Percentiles rank a stretch among this genome's conserved stretches.
Conservation (phyloP, 2,797 vertebrate species). For the Pitangus sulphuratus region DNA sequence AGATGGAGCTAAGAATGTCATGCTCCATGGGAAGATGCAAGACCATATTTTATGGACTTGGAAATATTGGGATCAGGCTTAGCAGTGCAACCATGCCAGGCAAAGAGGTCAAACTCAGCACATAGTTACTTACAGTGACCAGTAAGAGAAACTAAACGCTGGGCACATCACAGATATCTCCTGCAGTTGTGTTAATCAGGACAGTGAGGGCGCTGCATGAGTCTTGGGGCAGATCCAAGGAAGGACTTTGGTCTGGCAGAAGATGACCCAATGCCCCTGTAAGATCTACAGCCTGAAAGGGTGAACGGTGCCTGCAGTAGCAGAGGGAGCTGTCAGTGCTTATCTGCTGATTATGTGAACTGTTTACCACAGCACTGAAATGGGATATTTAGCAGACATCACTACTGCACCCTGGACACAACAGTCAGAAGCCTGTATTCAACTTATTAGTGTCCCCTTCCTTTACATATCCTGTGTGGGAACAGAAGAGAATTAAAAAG, state of each 20-base stretch:
- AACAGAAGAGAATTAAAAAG: not conserved
- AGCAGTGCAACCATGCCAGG: not conserved
- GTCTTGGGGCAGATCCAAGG: not conserved
- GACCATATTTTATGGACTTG: not conserved
- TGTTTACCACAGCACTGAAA: not conserved
- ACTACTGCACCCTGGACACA: not conserved
- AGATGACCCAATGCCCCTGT: not conserved
- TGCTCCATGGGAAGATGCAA: not conserved
- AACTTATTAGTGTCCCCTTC: not conserved
- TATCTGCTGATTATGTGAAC: not conserved
- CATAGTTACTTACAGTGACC: not conserved
- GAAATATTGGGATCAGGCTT: not conserved
- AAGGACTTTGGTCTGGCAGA: not conserved
- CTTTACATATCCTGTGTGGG: not conserved
- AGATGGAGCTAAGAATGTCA: not conserved
- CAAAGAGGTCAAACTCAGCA: not conserved
- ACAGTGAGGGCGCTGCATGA: not conserved
- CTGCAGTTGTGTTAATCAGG: not conserved
- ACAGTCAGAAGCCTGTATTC: not conserved
- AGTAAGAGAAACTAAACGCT: not conserved
- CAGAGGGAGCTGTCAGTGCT: not conserved
- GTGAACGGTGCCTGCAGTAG: accelerated
- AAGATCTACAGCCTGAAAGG: not conserved
- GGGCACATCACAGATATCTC: not conserved
- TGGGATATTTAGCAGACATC: accelerated